Base-by-base conservation (phyloP, 2,888 invertebrate genomes). In the Plusia festucae region DNA sequence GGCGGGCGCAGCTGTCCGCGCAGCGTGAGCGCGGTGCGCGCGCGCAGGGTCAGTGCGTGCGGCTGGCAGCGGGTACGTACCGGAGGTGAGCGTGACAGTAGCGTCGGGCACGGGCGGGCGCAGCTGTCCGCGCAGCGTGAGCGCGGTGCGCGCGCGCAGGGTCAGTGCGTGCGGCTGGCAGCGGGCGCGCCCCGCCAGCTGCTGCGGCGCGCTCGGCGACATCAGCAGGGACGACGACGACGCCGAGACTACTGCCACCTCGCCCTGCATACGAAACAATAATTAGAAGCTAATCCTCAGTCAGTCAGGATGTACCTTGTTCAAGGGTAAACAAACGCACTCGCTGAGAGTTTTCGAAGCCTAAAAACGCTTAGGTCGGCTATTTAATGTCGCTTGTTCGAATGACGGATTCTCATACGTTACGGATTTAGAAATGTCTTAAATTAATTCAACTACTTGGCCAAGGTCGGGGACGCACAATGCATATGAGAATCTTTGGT, bases 161-260 rank as follows among this genome's bases (percentile, higher is more conserved):
- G 93, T 90, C 7, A 96, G 96, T 5, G 96, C 96, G 67, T 96
- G 94, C 76, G 96, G 93, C 73, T 96, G 95, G 88, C 98, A 98
- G 78, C 97, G 97, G 57, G 96, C 95, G 6, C 96, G 76, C 0
- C 76, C 73, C 44, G 97, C 90, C 30, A 30, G 30, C 53, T 96
- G 93, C 60, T 96, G 91, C 30, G 95, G 93, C 2, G 95, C 91
- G 0, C 97, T 97, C 1, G 97, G 97, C 66, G 95, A 95, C 88
- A 98, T 98, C 73, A 98, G 95, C 75, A 98, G 95, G 59, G 96
- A 91, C 60, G 96, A 96, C 0, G 98, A 98, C 62, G 96, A 91
- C 0, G 98, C 98, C 0, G 95, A 95, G 46, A 99, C 95, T 9
- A 93, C 92, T 0, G 96, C 91, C 53, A 92, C 92, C 79, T 96